phyloP scores from a whole-genome alignment of 37 sponge, comb jelly and placozoan species.

The Aphrocallistes beatrix region DNA sequence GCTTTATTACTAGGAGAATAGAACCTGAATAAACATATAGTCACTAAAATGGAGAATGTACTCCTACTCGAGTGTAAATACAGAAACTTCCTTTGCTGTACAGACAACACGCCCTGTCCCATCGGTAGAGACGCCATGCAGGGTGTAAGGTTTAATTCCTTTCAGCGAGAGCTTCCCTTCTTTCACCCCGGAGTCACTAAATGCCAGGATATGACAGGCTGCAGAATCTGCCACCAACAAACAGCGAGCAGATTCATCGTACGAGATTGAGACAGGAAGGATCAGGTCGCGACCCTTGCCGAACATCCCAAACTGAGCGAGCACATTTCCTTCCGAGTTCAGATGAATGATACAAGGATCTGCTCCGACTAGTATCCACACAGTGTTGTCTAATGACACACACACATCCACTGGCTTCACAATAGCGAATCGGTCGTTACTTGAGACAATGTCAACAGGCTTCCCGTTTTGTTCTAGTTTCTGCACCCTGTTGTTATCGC shows the following conservation, averaged over 20 bases:
- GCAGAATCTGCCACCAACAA: neutral
- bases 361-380: neutral
- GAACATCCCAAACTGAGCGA: neutral
- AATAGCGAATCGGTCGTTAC: neutral
- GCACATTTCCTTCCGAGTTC: neutral
- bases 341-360: neutral
- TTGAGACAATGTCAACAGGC: neutral
- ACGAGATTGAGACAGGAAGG: neutral
- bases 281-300: neutral
- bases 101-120: neutral
- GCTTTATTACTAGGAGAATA: neutral
- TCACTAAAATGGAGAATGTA: no score
- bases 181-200: neutral
- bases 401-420: neutral
- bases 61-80: neutral
- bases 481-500: conserved; percentile 2
- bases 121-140: neutral
- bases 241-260: neutral
- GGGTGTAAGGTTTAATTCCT: neutral
- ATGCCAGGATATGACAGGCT: neutral
- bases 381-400: neutral
- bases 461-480: neutral
- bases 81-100: neutral
- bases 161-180: neutral
- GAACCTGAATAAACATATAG: neutral